Conservation (phyloP, 2,113 vertebrate genomes). For the Microtus ochrogaster region DNA sequence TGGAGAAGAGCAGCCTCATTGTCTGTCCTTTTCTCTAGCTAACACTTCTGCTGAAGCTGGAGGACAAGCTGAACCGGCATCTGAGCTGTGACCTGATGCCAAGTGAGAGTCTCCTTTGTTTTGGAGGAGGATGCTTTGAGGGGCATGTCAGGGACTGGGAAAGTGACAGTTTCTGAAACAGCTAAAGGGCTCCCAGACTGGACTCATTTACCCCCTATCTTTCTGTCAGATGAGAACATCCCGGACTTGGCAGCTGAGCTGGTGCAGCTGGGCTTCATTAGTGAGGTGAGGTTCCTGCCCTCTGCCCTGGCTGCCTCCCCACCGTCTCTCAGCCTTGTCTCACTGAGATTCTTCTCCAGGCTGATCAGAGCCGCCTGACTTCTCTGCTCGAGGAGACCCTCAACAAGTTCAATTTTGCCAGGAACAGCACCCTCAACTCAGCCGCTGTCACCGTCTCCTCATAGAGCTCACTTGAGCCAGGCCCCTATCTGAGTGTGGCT, state of each 20-base stretch:
- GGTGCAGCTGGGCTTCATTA: constrained; percentile 98
- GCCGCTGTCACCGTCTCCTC: constrained; percentile 97
- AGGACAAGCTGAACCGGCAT: constrained; percentile 99
- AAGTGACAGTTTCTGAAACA: not conserved
- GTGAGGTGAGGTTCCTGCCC: constrained; percentile 90
- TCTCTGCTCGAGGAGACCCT: constrained; percentile 98
- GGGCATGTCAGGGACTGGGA: not conserved
- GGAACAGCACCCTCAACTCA: constrained; percentile 91
- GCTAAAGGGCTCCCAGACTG: not conserved
- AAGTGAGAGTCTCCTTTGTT: constrained; percentile 88
- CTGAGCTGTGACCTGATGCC: constrained; percentile 98
- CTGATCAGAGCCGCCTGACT: constrained; percentile 94
- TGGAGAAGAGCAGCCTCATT: constrained; percentile 29
- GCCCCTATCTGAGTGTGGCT: constrained; percentile 71
- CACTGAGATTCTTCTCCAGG: constrained; percentile 83
- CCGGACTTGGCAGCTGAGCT: constrained; percentile 96
- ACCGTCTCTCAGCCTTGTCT: not conserved
- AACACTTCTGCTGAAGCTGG: constrained; percentile 97
- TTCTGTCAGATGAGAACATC: constrained; percentile 94
- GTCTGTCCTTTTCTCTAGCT: constrained; percentile 86
- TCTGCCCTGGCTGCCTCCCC: not conserved
- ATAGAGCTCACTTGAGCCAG: constrained; percentile 85
- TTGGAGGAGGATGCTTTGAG: constrained; percentile 23
- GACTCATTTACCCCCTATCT: not conserved
- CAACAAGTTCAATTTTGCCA: constrained; percentile 95